Evolutionary conservation across 2,797 vertebrate genomes (phyloP).

Genomic region (Sebastes alutus): DNA sequence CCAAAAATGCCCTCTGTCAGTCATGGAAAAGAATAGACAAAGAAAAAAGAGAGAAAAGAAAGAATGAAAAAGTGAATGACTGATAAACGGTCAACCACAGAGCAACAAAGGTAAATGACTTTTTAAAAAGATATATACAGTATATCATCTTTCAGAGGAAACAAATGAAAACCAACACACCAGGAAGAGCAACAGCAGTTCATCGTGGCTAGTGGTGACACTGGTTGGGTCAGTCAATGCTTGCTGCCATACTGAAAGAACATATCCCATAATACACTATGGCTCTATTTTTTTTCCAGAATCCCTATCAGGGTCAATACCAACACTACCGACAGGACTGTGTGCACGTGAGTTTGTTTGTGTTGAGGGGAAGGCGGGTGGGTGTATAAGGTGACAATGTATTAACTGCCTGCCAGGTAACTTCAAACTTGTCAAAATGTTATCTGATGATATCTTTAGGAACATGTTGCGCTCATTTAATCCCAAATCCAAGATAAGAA

Average conservation of each 20-base stretch:
- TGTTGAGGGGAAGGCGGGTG: not conserved
- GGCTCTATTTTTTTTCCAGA: constrained; percentile 67
- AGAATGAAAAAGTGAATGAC: constrained; percentile 81
- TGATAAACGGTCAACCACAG: constrained; percentile 76
- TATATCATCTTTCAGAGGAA: constrained; percentile 29
- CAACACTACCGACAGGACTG: constrained; percentile 5
- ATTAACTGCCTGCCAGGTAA: constrained; percentile 35
- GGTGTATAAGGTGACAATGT: not conserved
- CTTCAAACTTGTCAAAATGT: constrained; percentile 35
- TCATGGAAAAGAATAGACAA: constrained; percentile 85
- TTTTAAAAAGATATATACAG: constrained; percentile 31
- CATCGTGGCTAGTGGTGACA: constrained; percentile 31
- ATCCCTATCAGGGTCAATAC: constrained; percentile 47
- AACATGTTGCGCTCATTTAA: not conserved
- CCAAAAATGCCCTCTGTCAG: constrained; percentile 91
- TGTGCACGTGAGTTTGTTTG: constrained; percentile 17
- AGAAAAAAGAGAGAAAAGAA: constrained; percentile 79
- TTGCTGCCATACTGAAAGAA: constrained; percentile 18
- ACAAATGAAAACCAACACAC: constrained; percentile 27
- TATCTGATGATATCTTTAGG: not conserved
- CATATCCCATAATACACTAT: constrained; percentile 24
- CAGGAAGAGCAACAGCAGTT: constrained; percentile 46
- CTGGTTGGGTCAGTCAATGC: not conserved
- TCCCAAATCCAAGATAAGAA: not conserved
- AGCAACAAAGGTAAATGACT: constrained; percentile 55